Conservation (phyloP, 2,797 vertebrate genomes). For the Siniperca scherzeri region DNA sequence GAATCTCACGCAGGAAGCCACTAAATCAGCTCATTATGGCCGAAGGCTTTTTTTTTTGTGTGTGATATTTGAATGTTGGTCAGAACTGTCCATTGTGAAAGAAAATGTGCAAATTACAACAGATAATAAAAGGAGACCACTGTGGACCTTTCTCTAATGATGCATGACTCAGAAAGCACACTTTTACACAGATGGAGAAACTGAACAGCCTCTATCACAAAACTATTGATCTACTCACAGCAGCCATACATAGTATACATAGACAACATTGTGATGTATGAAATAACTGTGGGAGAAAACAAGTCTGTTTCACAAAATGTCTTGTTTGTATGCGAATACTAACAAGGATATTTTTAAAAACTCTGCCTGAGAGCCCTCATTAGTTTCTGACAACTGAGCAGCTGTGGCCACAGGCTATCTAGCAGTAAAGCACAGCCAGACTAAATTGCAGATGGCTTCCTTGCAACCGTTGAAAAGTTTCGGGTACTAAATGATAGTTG, state of each 20-base stretch:
- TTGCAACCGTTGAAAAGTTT: constrained; percentile 14
- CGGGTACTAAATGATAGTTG: constrained; percentile 20
- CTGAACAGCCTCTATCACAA: not conserved
- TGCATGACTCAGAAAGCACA: constrained; percentile 31
- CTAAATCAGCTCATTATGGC: constrained; percentile 46
- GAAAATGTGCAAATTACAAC: constrained; percentile 32
- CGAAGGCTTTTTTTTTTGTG: not conserved
- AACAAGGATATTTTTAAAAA: constrained; percentile 65
- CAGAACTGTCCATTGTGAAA: constrained; percentile 29
- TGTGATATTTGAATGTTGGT: constrained; percentile 31
- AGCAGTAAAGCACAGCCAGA: constrained; percentile 15
- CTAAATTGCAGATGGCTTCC: constrained; percentile 13
- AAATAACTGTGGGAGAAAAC: constrained; percentile 23
- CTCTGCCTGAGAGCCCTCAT: constrained; percentile 44
- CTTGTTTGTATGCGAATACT: constrained; percentile 48
- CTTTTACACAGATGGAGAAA: constrained; percentile 24
- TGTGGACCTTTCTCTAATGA: constrained; percentile 47
- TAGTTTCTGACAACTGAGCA: constrained; percentile 53
- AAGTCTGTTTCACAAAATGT: constrained; percentile 25
- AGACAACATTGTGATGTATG: not conserved
- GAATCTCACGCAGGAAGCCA: constrained; percentile 12
- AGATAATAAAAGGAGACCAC: constrained; percentile 28
- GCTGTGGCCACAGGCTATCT: constrained; percentile 37
- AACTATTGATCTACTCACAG: constrained; percentile 36
- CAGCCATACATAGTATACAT: constrained; percentile 1